Conservation (phyloP, 2,113 vertebrate species). For the Aldabrachelys gigantea region DNA sequence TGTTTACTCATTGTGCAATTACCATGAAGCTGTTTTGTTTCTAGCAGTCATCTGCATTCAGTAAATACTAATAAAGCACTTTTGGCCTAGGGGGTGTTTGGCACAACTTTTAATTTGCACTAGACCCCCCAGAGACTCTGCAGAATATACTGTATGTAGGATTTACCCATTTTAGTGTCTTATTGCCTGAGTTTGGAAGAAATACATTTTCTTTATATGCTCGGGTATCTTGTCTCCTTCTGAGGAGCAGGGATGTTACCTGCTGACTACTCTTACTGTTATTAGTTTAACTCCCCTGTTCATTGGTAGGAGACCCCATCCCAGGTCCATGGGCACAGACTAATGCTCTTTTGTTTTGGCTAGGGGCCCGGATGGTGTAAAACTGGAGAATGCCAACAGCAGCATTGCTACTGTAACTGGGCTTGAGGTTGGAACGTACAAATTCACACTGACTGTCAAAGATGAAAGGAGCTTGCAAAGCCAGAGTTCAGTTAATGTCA, state of each 20-base stretch:
- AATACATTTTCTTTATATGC: background rate
- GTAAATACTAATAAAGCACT: background rate
- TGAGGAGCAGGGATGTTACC: background rate
- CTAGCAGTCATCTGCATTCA: background rate
- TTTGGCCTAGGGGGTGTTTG: background rate
- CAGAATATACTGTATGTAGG: background rate
- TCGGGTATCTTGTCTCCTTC: background rate
- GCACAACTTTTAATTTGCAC: background rate
- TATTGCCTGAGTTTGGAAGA: background rate
- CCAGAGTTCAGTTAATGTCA: slow-evolving; percentile 89
- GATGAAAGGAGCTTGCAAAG: slow-evolving; percentile 92
- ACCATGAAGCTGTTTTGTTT: background rate
- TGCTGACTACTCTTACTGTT: background rate
- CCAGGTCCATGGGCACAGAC: background rate
- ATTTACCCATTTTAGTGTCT: background rate
- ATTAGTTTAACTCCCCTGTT: background rate
- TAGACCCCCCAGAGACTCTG: background rate
- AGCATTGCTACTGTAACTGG: slow-evolving; percentile 90
- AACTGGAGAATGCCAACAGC: slow-evolving; percentile 91
- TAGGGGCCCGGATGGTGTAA: slow-evolving; percentile 93
- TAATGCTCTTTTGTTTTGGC: slow-evolving; percentile 23
- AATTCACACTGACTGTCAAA: slow-evolving; percentile 92
- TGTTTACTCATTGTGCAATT: background rate
- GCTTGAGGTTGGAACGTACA: slow-evolving; percentile 90
- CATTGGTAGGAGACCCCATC: background rate